phyloP scores from a whole-genome alignment of 2,888 invertebrate genomes.

The Adelognathus sp. region DNA sequence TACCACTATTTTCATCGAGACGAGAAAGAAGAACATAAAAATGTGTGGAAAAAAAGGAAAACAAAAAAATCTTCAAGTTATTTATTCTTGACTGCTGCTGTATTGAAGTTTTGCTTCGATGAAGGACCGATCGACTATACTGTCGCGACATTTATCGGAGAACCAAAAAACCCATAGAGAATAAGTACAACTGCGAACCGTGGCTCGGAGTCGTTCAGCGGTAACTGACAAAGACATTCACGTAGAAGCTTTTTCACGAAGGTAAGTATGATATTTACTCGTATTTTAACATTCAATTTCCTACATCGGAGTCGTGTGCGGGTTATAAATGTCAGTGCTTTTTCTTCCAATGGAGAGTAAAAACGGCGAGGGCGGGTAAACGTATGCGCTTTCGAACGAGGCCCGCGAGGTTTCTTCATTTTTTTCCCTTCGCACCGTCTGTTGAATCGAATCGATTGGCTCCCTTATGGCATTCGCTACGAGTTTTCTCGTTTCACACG shows the following conservation, averaged over 20 bases:
- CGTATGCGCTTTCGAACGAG: slow-evolving; percentile 16
- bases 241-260: neutral
- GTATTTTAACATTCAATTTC: slow-evolving; percentile 35
- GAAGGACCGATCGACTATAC: slow-evolving; percentile 68
- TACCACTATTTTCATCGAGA: slow-evolving; percentile 80
- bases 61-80: slow-evolving; percentile 79
- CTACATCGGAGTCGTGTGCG: neutral
- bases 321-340: slow-evolving; percentile 25
- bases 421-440: neutral
- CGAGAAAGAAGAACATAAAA: slow-evolving; percentile 72
- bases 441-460: slow-evolving; percentile 44
- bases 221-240: neutral
- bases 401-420: slow-evolving; percentile 9
- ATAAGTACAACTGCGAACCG: neutral
- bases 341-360: neutral
- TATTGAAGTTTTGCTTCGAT: slow-evolving; percentile 80
- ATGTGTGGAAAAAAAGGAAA: slow-evolving; percentile 77
- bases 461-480: slow-evolving; percentile 13
- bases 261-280: slow-evolving; percentile 21
- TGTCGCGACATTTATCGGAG: slow-evolving; percentile 46
- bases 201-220: neutral
- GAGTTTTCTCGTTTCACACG: neutral
- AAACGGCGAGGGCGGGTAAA: neutral
- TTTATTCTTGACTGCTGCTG: slow-evolving; percentile 80
- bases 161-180: slow-evolving; percentile 4